Conservation (phyloP, 2,113 vertebrate species). For the Limnothrissa miodon region DNA sequence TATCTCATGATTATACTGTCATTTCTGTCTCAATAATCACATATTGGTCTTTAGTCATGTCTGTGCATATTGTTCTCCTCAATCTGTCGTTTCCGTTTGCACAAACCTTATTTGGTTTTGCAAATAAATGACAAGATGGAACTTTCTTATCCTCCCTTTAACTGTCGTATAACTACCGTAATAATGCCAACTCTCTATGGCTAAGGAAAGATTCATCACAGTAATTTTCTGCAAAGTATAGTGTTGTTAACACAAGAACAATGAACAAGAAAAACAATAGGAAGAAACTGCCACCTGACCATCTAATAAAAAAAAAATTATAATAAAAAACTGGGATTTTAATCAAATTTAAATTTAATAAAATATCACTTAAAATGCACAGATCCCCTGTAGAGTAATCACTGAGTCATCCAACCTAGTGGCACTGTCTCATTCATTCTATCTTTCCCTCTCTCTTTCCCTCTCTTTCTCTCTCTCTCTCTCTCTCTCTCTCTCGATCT, state of each 20-base stretch:
- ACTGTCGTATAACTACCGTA: no score
- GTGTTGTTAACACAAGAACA: no score
- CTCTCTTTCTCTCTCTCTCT: not conserved
- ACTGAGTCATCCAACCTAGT: not conserved
- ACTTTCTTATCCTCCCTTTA: not conserved
- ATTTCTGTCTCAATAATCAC: not conserved
- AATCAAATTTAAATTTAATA: no score
- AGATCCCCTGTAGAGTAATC: not conserved
- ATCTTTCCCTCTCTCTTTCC: not conserved
- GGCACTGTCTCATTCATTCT: no score
- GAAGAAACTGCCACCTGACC: not conserved
- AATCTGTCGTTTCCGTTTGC: conserved; percentile 26
- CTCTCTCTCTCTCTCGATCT: not conserved
- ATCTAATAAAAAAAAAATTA: no score
- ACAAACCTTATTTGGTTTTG: not conserved
- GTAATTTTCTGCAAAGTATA: no score
- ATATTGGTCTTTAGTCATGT: not conserved
- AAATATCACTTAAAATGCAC: not conserved
- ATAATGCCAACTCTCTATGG: no score
- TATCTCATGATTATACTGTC: not conserved
- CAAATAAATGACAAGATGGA: not conserved
- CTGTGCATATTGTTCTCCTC: conserved; percentile 16
- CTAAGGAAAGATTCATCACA: no score
- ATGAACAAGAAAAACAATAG: no score
- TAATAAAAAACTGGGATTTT: no score